A percentile compares a stretch with the other conserved stretches of the same genome.
These are phyloP conservation scores for Lerista edwardsae DNA, from an alignment of 2,797 vertebrate species.

Conservation along the genomic window DNA sequence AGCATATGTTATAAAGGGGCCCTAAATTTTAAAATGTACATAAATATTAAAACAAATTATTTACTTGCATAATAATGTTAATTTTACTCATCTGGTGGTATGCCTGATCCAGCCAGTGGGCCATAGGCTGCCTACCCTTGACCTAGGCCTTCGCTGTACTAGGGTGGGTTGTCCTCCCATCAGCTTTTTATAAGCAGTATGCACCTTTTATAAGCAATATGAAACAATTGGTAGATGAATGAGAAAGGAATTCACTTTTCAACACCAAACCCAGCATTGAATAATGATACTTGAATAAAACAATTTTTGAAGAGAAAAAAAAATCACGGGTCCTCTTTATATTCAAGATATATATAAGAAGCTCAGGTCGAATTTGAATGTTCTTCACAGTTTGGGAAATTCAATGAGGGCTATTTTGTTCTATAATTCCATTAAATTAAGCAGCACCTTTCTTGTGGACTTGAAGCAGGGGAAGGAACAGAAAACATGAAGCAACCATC, in stretches of 20 bases:
- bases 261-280: not conserved
- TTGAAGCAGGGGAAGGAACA: not conserved
- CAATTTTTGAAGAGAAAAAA: not conserved
- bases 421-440: too few relatives aligned
- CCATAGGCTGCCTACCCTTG: too few relatives aligned
- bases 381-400: not conserved
- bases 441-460: not conserved
- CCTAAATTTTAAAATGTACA: too few relatives aligned
- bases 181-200: not conserved
- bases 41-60: too few relatives aligned
- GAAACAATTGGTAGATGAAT: not conserved
- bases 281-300: not conserved
- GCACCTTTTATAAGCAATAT: not conserved
- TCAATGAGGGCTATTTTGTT: too few relatives aligned
- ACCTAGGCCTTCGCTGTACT: not conserved
- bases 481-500: not conserved
- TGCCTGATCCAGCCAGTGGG: too few relatives aligned
- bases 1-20: too few relatives aligned
- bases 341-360: not conserved
- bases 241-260: not conserved
- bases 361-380: not conserved
- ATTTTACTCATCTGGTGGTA: too few relatives aligned
- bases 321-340: not conserved
- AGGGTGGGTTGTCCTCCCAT: not conserved
- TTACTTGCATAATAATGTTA: too few relatives aligned